Evolutionary conservation across 2,113 vertebrate species (phyloP), one percentile per base, ranked within the genome.

Genomic region (Leptosomus discolor): DNA sequence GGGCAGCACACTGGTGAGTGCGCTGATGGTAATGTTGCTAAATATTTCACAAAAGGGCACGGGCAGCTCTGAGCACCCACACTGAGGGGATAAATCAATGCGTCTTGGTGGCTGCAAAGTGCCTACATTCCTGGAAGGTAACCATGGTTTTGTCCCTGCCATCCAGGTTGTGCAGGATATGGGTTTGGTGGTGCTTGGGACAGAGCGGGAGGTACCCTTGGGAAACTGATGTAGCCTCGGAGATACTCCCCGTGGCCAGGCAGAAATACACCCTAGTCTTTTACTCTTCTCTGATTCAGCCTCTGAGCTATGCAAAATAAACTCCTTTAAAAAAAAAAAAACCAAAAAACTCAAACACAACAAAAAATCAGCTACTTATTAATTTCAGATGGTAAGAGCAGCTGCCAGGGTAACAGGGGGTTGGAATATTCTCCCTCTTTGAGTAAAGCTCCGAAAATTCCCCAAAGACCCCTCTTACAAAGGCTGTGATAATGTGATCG

Each of bases 201-300:
- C 21, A 74, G 53, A 74, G 61, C 3, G 0, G 24, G 15, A 78
- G n/a, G 36, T 56, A 45, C 22, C 20, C 36, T 27, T 61, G 14
- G 32, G 41, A 75, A 54, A 26, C 13, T 30, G 32, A 29, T 48
- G 15, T 16, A 67, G 39, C 2, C 1, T 5, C 0, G 0, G 30
- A 64, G 39, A 32, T 53, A 32, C 5, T 43, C 7, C n/a, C 12
- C 5, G 7, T 1, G 8, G 22, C 32, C 67, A 56, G 36, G 34
- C 20, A 51, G 27, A 67, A 85, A 79, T 4, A 10, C 15, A 26
- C 9, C 14, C 19, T 26, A 8, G 13, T 61, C 53, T 74, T 79
- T 29, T 22, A 45, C 29, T 57, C 12, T n/a, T 60, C 18, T 56
- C 80, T 15, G 15, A 7, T 74, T 50, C 60, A 50, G 12, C 67